Conservation (phyloP, 1,140 invertebrate species). For the Ips typographus region DNA sequence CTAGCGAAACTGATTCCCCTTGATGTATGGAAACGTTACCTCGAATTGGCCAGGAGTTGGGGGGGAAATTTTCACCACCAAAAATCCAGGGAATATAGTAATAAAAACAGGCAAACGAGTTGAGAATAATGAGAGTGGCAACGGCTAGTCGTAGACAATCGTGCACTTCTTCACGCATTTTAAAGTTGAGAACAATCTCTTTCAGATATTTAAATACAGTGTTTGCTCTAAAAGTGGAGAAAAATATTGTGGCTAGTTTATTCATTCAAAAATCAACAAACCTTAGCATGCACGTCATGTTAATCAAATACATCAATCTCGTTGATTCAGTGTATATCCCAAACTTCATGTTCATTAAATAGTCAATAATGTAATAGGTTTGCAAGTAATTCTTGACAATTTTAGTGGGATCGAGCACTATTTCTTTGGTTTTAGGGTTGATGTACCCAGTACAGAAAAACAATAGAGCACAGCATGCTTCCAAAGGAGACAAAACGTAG, state of each 20-base stretch:
- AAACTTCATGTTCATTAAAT: conserved; percentile 18
- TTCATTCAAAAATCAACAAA: not conserved
- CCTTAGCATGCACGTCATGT: conserved; percentile 16
- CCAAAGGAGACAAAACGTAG: conserved; percentile 17
- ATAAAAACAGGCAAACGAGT: conserved; percentile 18
- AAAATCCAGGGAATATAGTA: conserved; percentile 22
- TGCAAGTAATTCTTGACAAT: conserved; percentile 24
- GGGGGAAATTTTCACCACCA: conserved; percentile 4
- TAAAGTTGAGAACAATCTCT: conserved; percentile 17
- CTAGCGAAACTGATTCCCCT: not conserved
- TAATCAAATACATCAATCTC: conserved; percentile 16
- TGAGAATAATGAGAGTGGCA: conserved; percentile 10
- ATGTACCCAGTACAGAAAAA: conserved; percentile 31
- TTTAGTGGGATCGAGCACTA: conserved; percentile 21
- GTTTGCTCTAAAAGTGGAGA: not conserved
- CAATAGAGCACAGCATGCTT: conserved; percentile 2
- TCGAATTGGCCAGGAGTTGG: conserved; percentile 21
- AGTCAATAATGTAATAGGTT: conserved; percentile 29
- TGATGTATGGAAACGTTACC: not conserved
- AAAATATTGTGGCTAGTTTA: not conserved
- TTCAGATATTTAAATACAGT: conserved; percentile 15
- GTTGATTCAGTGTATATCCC: conserved; percentile 4
- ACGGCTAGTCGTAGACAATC: conserved; percentile 12
- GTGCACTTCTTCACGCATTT: conserved; percentile 12
- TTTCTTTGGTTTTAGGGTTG: conserved; percentile 26